Evolutionary conservation across 2,888 invertebrate genomes (phyloP), one percentile per base, ranked within the genome.

Genomic region (Teleogryllus oceanicus): DNA sequence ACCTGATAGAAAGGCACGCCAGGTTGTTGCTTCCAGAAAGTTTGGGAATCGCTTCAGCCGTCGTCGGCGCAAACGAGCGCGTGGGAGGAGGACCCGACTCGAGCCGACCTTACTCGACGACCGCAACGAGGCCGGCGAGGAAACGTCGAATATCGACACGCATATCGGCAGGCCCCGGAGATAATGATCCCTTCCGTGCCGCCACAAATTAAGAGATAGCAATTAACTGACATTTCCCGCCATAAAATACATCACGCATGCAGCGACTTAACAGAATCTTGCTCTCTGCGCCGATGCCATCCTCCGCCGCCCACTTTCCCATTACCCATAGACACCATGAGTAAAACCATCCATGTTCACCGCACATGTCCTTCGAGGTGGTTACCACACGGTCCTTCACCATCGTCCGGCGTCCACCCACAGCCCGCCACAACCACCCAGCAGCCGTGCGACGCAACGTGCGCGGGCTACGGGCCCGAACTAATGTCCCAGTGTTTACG

Each of bases 191-290:
- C 62, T 62, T 2, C 62, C 62, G 62, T 62, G 62, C 62, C 62
- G 62, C 18, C 62, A 10, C 62, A 62, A 62, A 62, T 62, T 62
- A 62, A 62, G 62, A 62, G 62, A 62, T 62, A 62, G 62, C 62
- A 62, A 62, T 62, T 62, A 62, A 62, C 62, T 16, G 62, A 62
- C 62, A 62, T 62, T 62, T 62, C 62, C 62, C 62, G 62, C 62
- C 62, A 0, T 62, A 62, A 13, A 62, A 62, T 10, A 62, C 62
- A 62, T 62, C 62, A 62, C 62, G 62, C 62, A 5, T 4, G 62
- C 18, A 16, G 62, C 62, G 62, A 62, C 62, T 62, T 62, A 62
- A 62, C 13, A 62, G 24, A 37, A 37, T 37, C 24, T 37, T 37
- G 24, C 24, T 37, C 24, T 4, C 24, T 37, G 24, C 24, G 24